phyloP scores from a whole-genome alignment of 2,113 vertebrate genomes.

The Eretmochelys imbricata region DNA sequence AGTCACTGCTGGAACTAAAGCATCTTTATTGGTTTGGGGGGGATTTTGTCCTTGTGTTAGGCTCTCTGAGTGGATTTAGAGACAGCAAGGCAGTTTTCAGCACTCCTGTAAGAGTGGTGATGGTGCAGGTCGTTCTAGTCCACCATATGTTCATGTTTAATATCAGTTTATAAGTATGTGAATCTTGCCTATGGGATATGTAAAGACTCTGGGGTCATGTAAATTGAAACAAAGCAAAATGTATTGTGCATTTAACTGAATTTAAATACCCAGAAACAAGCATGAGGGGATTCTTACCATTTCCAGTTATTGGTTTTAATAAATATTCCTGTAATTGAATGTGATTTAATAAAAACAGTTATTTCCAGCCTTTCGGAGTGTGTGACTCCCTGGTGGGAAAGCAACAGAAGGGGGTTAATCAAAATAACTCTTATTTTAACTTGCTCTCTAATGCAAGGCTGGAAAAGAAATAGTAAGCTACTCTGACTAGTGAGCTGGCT shows the following conservation, averaged over 20 bases:
- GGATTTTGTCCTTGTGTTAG: conserved; percentile 18
- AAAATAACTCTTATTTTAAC: conserved; percentile 34
- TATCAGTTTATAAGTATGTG: conserved; percentile 69
- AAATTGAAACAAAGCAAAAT: conserved; percentile 74
- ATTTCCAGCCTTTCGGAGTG: conserved; percentile 28
- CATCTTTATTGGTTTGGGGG: conserved; percentile 2
- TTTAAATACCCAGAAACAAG: conserved; percentile 75
- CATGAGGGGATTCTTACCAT: conserved; percentile 66
- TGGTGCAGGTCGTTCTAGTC: neutral
- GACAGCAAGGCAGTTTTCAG: conserved; percentile 1
- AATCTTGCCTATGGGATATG: conserved; percentile 73
- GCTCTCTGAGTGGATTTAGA: conserved; percentile 46
- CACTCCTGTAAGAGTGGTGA: conserved; percentile 24
- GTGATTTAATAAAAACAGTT: conserved; percentile 59
- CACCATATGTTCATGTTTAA: conserved; percentile 73
- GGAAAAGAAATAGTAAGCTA: neutral
- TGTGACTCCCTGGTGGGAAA: neutral
- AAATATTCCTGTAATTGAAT: conserved; percentile 69
- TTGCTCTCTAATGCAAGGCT: neutral
- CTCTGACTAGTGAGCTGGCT: neutral
- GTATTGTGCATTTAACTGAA: conserved; percentile 73
- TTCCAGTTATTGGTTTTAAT: conserved; percentile 76
- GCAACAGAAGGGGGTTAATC: conserved; percentile 8
- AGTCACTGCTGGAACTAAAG: neutral
- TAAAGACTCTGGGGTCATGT: conserved; percentile 69